Base-by-base conservation (phyloP, 2,797 vertebrate genomes). In the Myioborus melanocephalus region DNA sequence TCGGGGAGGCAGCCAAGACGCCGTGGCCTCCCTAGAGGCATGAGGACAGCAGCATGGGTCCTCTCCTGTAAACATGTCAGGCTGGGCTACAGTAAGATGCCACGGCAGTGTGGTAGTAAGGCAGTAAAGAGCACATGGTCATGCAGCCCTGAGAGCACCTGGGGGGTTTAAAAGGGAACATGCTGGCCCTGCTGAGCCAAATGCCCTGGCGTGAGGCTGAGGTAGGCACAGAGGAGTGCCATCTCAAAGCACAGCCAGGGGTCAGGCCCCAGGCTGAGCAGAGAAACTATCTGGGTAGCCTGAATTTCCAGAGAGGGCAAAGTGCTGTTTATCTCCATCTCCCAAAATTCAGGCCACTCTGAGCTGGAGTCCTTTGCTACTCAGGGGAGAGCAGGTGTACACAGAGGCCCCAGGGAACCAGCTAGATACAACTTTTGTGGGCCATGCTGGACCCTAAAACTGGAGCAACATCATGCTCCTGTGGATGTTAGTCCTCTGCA, bases 61-160 rank as follows among this genome's bases (percentile, higher is more conserved):
- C 71, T 71, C 92, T 82, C 35, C 28, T 82, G 92, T 88, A 93
- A 93, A 93, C 73, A 68, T 2, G 23, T 66, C 24, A 24, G 88
- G 79, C 76, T 80, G 64, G 34, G 83, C 83, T 84, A 84, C 59
- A 61, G 84, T 22, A 32, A 72, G 77, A 90, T 87, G 96, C 92
- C 73, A 61, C 3, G 7, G 73, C 81, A 84, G 83, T 87, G 75
- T 90, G 95, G 92, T 55, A 96, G 96, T 98, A 98, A 97, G 97
- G 97, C 98, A 98, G 97, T 94, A 96, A 93, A 94, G 94, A 94
- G 97, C 80, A 61, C 27, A 77, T 22, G 26, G 65, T 56, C 41
- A 83, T 1, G 1, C 59, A 70, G 77, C 83, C 59, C 88, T 17
- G 0, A 53, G n/a, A 90, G 92, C 91, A 96, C 88, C 90, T 26